Conservation (phyloP, 2,113 vertebrate species). For the Sciurus niger region DNA sequence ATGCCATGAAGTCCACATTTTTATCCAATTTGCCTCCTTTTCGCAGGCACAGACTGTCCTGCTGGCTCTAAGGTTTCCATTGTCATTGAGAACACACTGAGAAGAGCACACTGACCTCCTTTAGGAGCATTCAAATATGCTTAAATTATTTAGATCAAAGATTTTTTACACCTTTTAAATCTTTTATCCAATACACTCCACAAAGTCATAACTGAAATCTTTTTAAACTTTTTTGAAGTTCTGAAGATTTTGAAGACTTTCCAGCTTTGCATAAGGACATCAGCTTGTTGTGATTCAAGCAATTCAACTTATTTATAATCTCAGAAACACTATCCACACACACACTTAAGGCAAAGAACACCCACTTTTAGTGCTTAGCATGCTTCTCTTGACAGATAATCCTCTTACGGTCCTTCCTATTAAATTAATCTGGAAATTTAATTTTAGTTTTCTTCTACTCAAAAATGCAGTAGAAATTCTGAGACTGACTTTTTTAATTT, state of each 20-base stretch:
- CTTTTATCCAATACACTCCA: constrained; percentile 16
- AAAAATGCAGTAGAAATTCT: background rate
- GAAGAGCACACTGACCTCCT: background rate
- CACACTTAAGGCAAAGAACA: background rate
- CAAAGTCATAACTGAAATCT: background rate
- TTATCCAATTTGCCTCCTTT: background rate
- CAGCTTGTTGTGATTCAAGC: no score
- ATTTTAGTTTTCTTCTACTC: background rate
- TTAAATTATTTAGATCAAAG: background rate
- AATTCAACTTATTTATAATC: background rate
- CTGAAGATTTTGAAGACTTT: background rate
- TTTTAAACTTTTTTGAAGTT: background rate
- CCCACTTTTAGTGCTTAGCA: background rate
- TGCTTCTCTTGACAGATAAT: background rate
- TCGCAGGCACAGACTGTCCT: background rate
- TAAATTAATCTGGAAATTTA: background rate
- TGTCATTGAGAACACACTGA: background rate
- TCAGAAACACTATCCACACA: background rate
- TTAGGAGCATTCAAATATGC: background rate
- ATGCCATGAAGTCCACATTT: background rate
- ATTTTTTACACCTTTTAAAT: background rate
- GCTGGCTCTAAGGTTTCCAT: background rate
- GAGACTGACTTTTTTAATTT: background rate
- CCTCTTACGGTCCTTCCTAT: background rate
- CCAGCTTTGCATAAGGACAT: background rate